A percentile compares a stretch with the other conserved stretches of the same genome.
Conservation (phyloP, 1,140 invertebrate species). For the Phymorhynchus buccinoides region DNA sequence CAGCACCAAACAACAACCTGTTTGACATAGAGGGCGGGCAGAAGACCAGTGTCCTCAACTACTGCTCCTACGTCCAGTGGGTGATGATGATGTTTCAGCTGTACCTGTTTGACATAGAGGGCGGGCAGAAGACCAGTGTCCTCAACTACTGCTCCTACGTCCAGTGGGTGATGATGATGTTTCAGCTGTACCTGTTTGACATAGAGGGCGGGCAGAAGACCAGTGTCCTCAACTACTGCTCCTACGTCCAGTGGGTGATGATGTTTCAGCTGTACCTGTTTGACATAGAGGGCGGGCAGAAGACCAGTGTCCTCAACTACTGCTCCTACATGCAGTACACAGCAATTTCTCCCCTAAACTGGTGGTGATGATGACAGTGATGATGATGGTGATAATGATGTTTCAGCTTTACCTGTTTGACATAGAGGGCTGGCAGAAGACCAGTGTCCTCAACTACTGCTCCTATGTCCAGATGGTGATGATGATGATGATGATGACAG, state of each 20-base stretch:
- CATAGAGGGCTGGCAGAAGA: too few relatives aligned
- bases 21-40: conserved; percentile 79
- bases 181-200: conserved; percentile 75
- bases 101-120: conserved; percentile 78
- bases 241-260: conserved; percentile 81
- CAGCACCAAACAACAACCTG: too few relatives aligned
- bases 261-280: conserved; percentile 72
- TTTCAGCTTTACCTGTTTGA: too few relatives aligned
- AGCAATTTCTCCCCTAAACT: too few relatives aligned
- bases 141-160: conserved; percentile 78
- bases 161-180: conserved; percentile 84
- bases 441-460: too few relatives aligned
- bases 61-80: conserved; percentile 78
- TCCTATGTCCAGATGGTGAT: too few relatives aligned
- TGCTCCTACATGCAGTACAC: conserved; percentile 77
- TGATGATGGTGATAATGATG: too few relatives aligned
- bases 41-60: conserved; percentile 79
- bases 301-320: conserved; percentile 78
- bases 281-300: conserved; percentile 80
- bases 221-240: conserved; percentile 78
- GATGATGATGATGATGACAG: too few relatives aligned
- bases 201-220: conserved; percentile 79
- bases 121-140: conserved; percentile 78
- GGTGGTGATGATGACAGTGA: too few relatives aligned
- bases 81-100: conserved; percentile 80